Evolutionary conservation across 2,113 vertebrate genomes (phyloP), one percentile per base, ranked within the genome.

Genomic region (Podarcis cretensis): DNA sequence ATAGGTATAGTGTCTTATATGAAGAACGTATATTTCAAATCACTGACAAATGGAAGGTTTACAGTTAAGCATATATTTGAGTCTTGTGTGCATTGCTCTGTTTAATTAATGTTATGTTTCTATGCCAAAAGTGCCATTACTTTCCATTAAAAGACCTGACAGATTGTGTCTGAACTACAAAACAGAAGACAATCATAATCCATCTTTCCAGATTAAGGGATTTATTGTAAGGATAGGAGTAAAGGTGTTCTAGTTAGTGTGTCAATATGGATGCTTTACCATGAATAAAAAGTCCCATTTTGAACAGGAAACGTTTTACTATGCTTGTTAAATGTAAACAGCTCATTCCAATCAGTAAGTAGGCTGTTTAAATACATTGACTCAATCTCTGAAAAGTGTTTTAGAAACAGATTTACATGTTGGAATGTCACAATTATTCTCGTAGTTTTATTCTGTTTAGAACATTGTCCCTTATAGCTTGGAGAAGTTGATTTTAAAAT

Each of bases 91-190:
- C 94, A 96, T 96, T 96, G 92, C 96, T 98, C 96, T 96, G 94
- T 95, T 96, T 96, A 97, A 97, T 97, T 96, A 97, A 91, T 94
- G 96, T 93, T 92, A 83, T 86, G 91, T 88, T 94, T 96, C 97
- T 95, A 95, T 93, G 95, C 87, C 96, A 95, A 96, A 96, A 97
- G 95, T 96, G 93, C 96, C 96, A 97, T 97, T 98, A 97, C 92
- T 95, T 96, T 97, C 97, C 95, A 98, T 98, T 97, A 98, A 94
- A 95, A 95, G 89, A 91, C 91, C 76, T 92, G 93, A 76, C 27
- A 90, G 84, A 84, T 77, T 85, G 92, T 91, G n/a, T 59, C 85
- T 92, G 86, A 96, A 92, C 81, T 92, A 91, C 93, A 43, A 94
- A 93, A 63, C 68, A 66, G 0, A 93, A 93, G 74, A 89, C 30